Conservation (phyloP, 2,113 vertebrate genomes). For the Pachypanchax playfairii region DNA sequence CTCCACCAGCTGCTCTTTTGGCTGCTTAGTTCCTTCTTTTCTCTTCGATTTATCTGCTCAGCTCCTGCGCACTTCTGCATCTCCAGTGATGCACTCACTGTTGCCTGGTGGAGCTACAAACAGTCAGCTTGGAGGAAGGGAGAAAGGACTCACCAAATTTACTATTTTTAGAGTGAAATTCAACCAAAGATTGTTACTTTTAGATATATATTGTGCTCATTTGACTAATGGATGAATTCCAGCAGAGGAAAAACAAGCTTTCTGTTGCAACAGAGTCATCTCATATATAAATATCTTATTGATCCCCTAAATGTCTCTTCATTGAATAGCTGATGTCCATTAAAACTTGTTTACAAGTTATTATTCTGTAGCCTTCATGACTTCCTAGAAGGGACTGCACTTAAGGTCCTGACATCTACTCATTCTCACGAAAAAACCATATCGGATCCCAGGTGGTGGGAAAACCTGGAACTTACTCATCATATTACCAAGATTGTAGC, state of each 20-base stretch:
- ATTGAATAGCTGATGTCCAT: not conserved
- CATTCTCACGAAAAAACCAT: slow-evolving; percentile 35
- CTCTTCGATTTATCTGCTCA: slow-evolving; percentile 50
- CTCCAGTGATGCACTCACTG: slow-evolving; percentile 69
- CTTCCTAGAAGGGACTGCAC: slow-evolving; percentile 37
- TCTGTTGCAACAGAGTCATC: not conserved
- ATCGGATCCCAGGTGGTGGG: slow-evolving; percentile 39
- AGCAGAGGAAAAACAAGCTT: not conserved
- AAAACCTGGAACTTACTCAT: slow-evolving; percentile 48
- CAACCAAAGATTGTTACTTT: slow-evolving; percentile 31
- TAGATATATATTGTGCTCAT: slow-evolving; percentile 3
- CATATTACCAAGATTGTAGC: slow-evolving; percentile 40
- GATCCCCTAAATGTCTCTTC: not conserved
- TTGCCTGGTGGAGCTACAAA: slow-evolving; percentile 69
- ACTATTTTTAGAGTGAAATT: slow-evolving; percentile 25
- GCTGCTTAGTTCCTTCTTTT: slow-evolving; percentile 48
- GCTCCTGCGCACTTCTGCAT: slow-evolving; percentile 73
- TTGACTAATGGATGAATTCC: not conserved
- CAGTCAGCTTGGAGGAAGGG: slow-evolving; percentile 59
- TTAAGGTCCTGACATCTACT: slow-evolving; percentile 28
- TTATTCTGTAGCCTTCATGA: slow-evolving; percentile 36
- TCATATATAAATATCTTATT: not conserved
- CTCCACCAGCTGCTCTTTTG: slow-evolving; percentile 53
- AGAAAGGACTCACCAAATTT: slow-evolving; percentile 45
- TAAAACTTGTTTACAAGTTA: slow-evolving; percentile 1